Evolutionary conservation across 2,797 vertebrate genomes (phyloP).

Genomic region (Tinamus major): DNA sequence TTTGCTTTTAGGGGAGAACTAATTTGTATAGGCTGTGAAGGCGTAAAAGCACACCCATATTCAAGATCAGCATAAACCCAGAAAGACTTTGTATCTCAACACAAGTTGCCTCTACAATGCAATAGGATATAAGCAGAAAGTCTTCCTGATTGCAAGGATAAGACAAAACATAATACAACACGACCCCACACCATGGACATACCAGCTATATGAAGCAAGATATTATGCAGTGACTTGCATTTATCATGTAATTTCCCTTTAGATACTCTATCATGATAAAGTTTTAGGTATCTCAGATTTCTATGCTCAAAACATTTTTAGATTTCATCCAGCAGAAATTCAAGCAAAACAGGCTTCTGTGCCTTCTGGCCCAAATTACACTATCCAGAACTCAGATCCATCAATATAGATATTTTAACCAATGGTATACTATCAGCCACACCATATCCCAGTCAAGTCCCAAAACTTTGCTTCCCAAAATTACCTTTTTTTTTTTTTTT

Average conservation of each 20-base stretch:
- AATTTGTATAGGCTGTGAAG: constrained; percentile 62
- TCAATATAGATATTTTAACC: not conserved
- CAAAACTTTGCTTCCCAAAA: not conserved
- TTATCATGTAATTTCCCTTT: not conserved
- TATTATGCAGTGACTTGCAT: not conserved
- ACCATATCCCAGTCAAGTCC: not conserved
- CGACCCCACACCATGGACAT: not conserved
- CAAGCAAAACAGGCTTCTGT: not conserved
- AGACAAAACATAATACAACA: not conserved
- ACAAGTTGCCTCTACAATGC: not conserved
- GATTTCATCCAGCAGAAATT: not conserved
- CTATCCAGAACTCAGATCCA: not conserved
- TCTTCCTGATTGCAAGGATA: not conserved
- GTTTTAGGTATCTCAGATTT: not conserved
- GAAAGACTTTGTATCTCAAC: constrained; percentile 7
- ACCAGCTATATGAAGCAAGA: not conserved
- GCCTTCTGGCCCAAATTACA: not conserved
- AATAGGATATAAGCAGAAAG: not conserved
- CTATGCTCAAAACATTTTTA: not conserved
- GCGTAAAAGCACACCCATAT: constrained; percentile 43
- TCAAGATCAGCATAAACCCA: constrained; percentile 55
- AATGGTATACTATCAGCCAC: not conserved
- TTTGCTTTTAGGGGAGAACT: constrained; percentile 33
- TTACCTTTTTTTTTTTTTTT: not conserved
- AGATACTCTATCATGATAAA: not conserved